Conservation (phyloP, 1,140 invertebrate genomes). For the Eupristina koningsbergeri region DNA sequence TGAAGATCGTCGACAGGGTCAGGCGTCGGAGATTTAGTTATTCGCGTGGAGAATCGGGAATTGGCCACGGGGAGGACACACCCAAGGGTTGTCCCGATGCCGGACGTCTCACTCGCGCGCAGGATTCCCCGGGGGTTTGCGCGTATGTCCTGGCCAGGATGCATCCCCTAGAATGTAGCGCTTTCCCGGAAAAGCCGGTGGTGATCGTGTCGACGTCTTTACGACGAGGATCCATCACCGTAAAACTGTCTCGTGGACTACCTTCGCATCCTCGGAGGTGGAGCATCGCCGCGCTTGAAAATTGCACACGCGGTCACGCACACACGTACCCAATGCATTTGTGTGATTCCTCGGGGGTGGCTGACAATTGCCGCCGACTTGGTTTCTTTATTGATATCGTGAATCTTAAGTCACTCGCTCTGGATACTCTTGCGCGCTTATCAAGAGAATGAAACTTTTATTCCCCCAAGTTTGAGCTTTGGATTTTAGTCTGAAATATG, state of each 20-base stretch:
- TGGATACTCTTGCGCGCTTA: background rate
- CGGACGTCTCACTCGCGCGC: background rate
- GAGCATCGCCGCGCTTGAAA: slow-evolving; percentile 38
- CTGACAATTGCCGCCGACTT: background rate
- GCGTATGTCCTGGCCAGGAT: slow-evolving; percentile 50
- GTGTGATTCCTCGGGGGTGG: background rate
- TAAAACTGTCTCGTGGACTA: slow-evolving; percentile 64
- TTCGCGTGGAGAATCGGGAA: slow-evolving; percentile 10
- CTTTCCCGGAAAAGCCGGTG: slow-evolving; percentile 55
- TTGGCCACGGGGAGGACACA: background rate
- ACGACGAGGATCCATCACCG: slow-evolving; percentile 68
- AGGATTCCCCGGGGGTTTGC: slow-evolving; percentile 22
- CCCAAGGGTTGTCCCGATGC: slow-evolving; percentile 16
- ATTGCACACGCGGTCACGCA: slow-evolving; percentile 43
- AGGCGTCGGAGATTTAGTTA: slow-evolving; percentile 34
- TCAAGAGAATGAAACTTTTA: background rate
- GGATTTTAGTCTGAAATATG: background rate
- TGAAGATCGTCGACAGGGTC: background rate
- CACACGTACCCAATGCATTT: background rate
- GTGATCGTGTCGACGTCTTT: slow-evolving; percentile 65
- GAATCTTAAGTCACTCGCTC: background rate
- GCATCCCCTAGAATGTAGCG: slow-evolving; percentile 58
- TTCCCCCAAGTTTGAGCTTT: background rate
- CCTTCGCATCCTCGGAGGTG: too few relatives aligned
- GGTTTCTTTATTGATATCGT: background rate